phyloP scores from a whole-genome alignment of 1,140 invertebrate genomes.

The Diachasmimorpha longicaudata region DNA sequence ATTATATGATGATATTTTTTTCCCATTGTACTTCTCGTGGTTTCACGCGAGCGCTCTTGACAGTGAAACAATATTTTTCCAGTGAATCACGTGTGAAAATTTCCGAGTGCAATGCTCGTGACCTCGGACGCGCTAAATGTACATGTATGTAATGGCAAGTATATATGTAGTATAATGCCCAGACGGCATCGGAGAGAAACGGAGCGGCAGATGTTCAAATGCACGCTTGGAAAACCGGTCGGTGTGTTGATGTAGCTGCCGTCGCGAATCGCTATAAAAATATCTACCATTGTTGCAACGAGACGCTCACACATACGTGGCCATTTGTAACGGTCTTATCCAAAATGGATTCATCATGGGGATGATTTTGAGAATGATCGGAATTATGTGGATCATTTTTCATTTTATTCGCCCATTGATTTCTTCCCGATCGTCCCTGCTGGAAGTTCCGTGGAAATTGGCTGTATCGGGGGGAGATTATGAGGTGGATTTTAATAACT shows the following conservation, averaged over 20 bases:
- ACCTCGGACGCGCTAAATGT: slow-evolving; percentile 13
- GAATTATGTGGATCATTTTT: too few species aligned
- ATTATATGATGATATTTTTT: too few species aligned
- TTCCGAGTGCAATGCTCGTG: slow-evolving; percentile 20
- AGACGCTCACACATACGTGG: slow-evolving; percentile 27
- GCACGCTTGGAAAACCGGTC: slow-evolving; percentile 60
- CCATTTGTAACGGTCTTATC: slow-evolving; percentile 50
- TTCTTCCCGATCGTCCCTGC: too few species aligned
- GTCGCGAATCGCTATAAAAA: slow-evolving; percentile 63
- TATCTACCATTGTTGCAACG: slow-evolving; percentile 57
- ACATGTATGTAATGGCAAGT: slow-evolving; percentile 14
- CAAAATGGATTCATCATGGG: neutral
- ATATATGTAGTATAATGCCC: slow-evolving; percentile 16
- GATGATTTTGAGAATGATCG: neutral
- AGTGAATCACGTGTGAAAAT: slow-evolving; percentile 22
- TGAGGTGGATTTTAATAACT: too few species aligned
- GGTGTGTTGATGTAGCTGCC: slow-evolving; percentile 62
- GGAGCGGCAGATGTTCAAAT: slow-evolving; percentile 60
- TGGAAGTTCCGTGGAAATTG: too few species aligned
- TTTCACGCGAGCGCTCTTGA: slow-evolving; percentile 24
- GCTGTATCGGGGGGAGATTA: too few species aligned
- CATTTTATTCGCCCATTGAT: too few species aligned
- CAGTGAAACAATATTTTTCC: slow-evolving; percentile 29
- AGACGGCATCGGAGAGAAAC: slow-evolving; percentile 32
- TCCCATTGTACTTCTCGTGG: neutral